Percentiles rank a stretch among this genome's conserved stretches.
Evolutionary conservation across 2,888 invertebrate species (phyloP).

Genomic region (Lamellibrachia satsuma): DNA sequence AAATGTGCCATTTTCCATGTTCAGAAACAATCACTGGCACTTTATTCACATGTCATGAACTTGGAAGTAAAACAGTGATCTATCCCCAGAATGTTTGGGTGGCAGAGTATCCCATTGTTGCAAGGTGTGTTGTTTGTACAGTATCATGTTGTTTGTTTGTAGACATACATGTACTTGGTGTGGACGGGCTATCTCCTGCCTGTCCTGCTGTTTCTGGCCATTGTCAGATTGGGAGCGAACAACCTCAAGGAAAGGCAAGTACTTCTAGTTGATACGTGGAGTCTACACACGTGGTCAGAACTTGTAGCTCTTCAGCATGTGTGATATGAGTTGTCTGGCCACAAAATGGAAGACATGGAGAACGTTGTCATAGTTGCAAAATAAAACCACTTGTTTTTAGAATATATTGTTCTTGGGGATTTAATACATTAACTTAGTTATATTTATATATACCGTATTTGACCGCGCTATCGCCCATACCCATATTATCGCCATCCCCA

Average conservation of each 20-base stretch:
- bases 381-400: background rate
- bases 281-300: background rate
- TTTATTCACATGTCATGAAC: too few relatives aligned
- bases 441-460: too few relatives aligned
- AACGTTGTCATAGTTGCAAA: background rate
- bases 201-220: conserved; percentile 59
- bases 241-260: conserved; percentile 8
- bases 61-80: too few relatives aligned
- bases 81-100: background rate
- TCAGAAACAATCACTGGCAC: too few relatives aligned
- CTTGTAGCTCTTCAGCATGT: too few relatives aligned
- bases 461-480: too few relatives aligned
- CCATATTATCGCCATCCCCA: too few relatives aligned
- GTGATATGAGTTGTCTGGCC: background rate
- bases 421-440: too few relatives aligned
- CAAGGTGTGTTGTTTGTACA: background rate
- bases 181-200: conserved; percentile 65
- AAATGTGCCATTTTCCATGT: too few relatives aligned
- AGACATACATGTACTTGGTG: conserved; percentile 66
- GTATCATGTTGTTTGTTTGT: conserved; percentile 33
- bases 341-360: background rate
- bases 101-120: background rate
- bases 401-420: too few relatives aligned
- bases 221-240: conserved; percentile 54
- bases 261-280: background rate